Evolutionary conservation across 2,888 invertebrate species (phyloP).

Genomic region (Lissonota sp.): DNA sequence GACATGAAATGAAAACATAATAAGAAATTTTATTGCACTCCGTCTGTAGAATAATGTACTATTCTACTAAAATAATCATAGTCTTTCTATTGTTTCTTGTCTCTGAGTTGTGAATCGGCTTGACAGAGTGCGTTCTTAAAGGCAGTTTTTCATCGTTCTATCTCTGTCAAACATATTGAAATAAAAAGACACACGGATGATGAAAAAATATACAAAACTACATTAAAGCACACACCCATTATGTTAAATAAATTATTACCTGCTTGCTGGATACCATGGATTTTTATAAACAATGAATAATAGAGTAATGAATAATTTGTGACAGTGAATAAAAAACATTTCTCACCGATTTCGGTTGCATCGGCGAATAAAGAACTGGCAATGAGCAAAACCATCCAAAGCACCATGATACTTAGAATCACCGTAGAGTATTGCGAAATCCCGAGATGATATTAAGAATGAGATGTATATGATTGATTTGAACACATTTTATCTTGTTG

Average conservation of each 20-base stretch:
- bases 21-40: no score
- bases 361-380: conserved; percentile 25
- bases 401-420: conserved; percentile 47
- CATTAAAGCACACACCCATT: no score
- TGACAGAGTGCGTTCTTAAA: no score
- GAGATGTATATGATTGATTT: not conserved
- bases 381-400: conserved; percentile 47
- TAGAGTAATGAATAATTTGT: not conserved
- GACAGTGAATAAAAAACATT: not conserved
- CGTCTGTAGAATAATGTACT: no score
- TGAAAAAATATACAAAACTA: no score
- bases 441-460: conserved; percentile 14
- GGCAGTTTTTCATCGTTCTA: no score
- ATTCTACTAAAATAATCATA: no score
- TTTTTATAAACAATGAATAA: not conserved
- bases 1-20: no score
- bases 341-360: conserved; percentile 46
- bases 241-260: not conserved
- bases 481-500: conserved; percentile 28
- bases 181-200: no score
- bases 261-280: not conserved
- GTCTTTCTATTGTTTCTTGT: no score
- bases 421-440: conserved; percentile 6
- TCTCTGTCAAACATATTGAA: no score
- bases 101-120: no score